These are phyloP conservation scores for Cavia porcellus DNA, from an alignment of 2,113 vertebrate genomes.

Conservation along the genomic window DNA sequence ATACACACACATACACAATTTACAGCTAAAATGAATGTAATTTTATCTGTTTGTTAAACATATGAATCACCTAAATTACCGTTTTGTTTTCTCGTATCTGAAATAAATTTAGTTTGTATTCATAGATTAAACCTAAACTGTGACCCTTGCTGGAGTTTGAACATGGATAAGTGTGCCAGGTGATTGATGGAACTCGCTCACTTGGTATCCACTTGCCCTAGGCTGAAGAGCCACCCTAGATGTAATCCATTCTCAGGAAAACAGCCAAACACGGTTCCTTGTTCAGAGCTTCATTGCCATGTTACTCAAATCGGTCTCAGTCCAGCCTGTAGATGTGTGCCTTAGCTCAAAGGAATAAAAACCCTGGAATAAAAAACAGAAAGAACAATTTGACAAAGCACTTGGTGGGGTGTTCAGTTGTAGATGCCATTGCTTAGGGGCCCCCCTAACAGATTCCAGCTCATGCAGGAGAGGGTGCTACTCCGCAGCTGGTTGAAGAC, in stretches of 20 bases:
- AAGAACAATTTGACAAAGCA: background rate
- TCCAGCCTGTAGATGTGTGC: background rate
- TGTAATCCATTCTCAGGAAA: background rate
- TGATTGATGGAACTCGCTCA: background rate
- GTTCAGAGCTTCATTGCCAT: background rate
- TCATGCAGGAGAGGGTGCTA: background rate
- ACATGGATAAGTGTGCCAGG: background rate
- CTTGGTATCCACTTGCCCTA: background rate
- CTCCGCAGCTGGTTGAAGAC: background rate
- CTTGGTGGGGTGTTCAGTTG: background rate
- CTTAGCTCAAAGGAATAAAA: background rate
- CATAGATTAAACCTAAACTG: background rate
- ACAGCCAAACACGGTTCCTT: background rate
- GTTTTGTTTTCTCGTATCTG: background rate
- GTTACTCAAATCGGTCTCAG: background rate
- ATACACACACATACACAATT: background rate
- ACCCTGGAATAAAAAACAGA: background rate
- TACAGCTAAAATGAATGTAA: background rate
- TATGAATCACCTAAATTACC: background rate
- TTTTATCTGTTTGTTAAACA: background rate
- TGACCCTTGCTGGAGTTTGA: background rate
- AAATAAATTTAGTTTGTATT: conserved; percentile 9
- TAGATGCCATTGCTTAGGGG: background rate
- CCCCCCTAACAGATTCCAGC: background rate
- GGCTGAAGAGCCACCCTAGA: background rate